These are phyloP conservation scores for Tuta absoluta DNA, from an alignment of 2,888 invertebrate genomes.

Conservation along the genomic window DNA sequence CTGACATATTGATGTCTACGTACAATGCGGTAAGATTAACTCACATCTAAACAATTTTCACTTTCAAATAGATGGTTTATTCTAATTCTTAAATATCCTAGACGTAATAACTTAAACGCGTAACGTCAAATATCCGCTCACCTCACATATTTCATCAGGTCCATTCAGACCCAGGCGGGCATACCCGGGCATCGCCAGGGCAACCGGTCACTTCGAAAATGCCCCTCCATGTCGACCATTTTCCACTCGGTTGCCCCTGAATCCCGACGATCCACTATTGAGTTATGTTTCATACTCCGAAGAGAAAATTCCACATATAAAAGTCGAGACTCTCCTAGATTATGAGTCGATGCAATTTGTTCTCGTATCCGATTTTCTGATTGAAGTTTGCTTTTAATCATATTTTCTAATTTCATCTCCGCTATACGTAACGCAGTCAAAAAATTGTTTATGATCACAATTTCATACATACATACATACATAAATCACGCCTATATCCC, in stretches of 20 bases:
- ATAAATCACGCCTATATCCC: too few species aligned
- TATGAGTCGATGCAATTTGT: slow-evolving; percentile 18
- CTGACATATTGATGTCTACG: too few species aligned
- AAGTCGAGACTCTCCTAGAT: slow-evolving; percentile 29
- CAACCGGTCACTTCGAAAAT: slow-evolving; percentile 72
- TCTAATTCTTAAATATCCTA: slow-evolving; percentile 20
- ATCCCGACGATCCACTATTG: slow-evolving; percentile 67
- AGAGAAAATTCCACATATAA: slow-evolving; percentile 45
- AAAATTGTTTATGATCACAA: background rate
- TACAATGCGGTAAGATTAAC: too few species aligned
- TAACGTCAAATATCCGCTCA: slow-evolving; percentile 52
- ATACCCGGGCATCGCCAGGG: slow-evolving; percentile 27
- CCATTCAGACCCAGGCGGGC: slow-evolving; percentile 31
- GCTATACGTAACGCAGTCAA: background rate
- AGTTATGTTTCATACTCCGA: slow-evolving; percentile 68
- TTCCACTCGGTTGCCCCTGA: slow-evolving; percentile 68
- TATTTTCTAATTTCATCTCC: background rate
- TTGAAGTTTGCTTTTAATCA: background rate
- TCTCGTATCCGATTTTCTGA: slow-evolving; percentile 6
- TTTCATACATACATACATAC: too few species aligned
- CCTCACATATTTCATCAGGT: slow-evolving; percentile 61
- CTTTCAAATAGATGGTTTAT: background rate
- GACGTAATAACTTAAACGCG: too few species aligned
- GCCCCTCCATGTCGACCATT: slow-evolving; percentile 71
- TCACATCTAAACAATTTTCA: too few species aligned